A percentile compares a stretch with the other conserved stretches of the same genome.
phyloP scores from a whole-genome alignment of 2,888 invertebrate genomes.

The Eutolmus rufibarbis region DNA sequence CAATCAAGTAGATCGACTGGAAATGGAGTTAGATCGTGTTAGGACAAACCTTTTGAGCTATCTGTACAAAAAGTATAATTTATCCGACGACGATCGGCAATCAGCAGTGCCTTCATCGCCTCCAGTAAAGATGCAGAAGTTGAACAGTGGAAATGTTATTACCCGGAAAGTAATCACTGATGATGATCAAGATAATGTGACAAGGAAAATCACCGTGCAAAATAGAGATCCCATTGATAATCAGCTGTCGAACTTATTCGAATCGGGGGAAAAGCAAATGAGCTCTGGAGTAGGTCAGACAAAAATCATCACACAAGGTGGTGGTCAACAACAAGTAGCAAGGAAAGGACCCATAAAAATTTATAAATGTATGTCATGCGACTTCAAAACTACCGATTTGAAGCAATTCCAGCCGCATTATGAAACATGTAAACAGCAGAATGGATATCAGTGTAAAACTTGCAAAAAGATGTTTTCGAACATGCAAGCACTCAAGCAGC shows the following conservation, averaged over 20 bases:
- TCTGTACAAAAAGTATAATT: conserved; percentile 61
- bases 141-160: conserved; percentile 54
- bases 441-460: conserved; percentile 57
- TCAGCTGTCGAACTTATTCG: conserved; percentile 52
- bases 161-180: conserved; percentile 50
- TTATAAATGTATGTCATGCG: conserved; percentile 62
- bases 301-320: conserved; percentile 53
- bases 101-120: conserved; percentile 54
- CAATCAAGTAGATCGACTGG: conserved; percentile 64
- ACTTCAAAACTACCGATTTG: conserved; percentile 63
- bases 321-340: conserved; percentile 53
- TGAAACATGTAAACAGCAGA: conserved; percentile 62
- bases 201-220: conserved; percentile 53
- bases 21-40: conserved; percentile 63
- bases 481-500: conserved; percentile 60
- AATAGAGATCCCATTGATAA: conserved; percentile 50
- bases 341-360: conserved; percentile 57
- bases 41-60: conserved; percentile 59
- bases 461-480: conserved; percentile 62
- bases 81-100: conserved; percentile 56
- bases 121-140: conserved; percentile 60
- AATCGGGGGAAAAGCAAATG: background rate
- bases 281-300: conserved; percentile 52
- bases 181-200: conserved; percentile 47
- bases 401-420: conserved; percentile 62